Percentiles rank a stretch among this genome's conserved stretches.
Conservation (phyloP, 2,888 invertebrate species). For the Bombylius major region DNA sequence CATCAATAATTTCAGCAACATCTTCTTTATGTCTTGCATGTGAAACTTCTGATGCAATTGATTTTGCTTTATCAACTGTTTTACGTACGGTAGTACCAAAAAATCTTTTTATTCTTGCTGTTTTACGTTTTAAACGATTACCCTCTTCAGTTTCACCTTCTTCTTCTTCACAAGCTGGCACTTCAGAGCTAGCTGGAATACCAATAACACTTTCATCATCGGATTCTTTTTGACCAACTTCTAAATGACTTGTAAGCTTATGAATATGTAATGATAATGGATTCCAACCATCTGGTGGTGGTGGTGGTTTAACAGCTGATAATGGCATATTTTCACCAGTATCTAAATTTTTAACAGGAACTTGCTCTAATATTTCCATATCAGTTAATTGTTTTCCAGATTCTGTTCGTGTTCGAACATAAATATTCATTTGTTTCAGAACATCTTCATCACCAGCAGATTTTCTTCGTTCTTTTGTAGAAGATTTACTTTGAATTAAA, state of each 20-base stretch:
- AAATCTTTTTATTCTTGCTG: slow-evolving; percentile 59
- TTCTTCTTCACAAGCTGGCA: slow-evolving; percentile 33
- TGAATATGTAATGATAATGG: slow-evolving; percentile 91
- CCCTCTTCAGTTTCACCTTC: slow-evolving; percentile 35
- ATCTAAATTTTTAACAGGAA: slow-evolving; percentile 69
- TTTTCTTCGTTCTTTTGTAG: slow-evolving; percentile 51
- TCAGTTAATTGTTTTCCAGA: slow-evolving; percentile 80
- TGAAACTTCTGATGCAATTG: slow-evolving; percentile 76
- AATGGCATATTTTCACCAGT: slow-evolving; percentile 86
- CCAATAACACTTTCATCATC: slow-evolving; percentile 64
- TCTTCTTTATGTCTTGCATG: slow-evolving; percentile 81
- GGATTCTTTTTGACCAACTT: slow-evolving; percentile 71
- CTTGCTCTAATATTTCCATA: slow-evolving; percentile 86
- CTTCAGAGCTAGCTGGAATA: slow-evolving; percentile 36
- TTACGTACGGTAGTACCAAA: slow-evolving; percentile 82
- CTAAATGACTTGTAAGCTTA: slow-evolving; percentile 64
- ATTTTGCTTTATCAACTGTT: slow-evolving; percentile 83
- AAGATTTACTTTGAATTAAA: slow-evolving; percentile 25
- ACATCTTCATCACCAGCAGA: slow-evolving; percentile 73
- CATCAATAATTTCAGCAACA: slow-evolving; percentile 71
- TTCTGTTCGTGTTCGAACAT: slow-evolving; percentile 68
- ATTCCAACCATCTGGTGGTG: slow-evolving; percentile 73
- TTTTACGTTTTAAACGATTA: slow-evolving; percentile 37
- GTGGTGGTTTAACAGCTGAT: slow-evolving; percentile 57
- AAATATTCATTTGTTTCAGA: slow-evolving; percentile 54